Percentiles rank a stretch among this genome's conserved stretches.
Evolutionary conservation across 2,113 vertebrate species (phyloP).

Genomic region (Gymnocephalus cernua): DNA sequence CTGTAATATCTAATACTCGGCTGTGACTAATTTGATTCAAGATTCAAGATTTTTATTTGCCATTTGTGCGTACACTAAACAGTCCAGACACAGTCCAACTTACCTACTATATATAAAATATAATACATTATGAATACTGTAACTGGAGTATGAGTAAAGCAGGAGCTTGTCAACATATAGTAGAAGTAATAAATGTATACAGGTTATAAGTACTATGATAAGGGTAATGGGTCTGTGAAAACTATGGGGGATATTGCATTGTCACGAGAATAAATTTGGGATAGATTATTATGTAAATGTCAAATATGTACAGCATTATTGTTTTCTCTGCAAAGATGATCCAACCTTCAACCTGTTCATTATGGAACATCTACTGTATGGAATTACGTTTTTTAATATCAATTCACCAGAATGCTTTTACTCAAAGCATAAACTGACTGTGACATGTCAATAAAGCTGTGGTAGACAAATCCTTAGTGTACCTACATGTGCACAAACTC

Average conservation of each 20-base stretch:
- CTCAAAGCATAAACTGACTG: background rate
- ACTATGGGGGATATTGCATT: no score
- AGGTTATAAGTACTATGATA: no score
- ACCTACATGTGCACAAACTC: background rate
- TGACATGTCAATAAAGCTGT: background rate
- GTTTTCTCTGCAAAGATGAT: background rate
- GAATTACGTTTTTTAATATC: background rate
- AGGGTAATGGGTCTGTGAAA: no score
- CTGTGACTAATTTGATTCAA: slow-evolving; percentile 9
- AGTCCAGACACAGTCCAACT: no score
- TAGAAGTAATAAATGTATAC: no score
- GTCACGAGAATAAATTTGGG: background rate
- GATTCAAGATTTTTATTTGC: no score
- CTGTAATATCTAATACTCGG: no score
- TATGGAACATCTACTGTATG: background rate
- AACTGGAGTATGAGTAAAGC: no score
- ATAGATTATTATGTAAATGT: slow-evolving; percentile 14
- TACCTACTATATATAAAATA: no score
- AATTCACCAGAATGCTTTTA: background rate
- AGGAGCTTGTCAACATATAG: no score
- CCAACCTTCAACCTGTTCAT: background rate
- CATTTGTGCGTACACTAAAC: no score
- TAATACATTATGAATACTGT: no score
- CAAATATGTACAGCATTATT: slow-evolving; percentile 2
- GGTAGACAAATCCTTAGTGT: background rate